Evolutionary conservation across 1,140 invertebrate genomes (phyloP), one percentile per base, ranked within the genome.

Genomic region (Hylaeus volcanicus): DNA sequence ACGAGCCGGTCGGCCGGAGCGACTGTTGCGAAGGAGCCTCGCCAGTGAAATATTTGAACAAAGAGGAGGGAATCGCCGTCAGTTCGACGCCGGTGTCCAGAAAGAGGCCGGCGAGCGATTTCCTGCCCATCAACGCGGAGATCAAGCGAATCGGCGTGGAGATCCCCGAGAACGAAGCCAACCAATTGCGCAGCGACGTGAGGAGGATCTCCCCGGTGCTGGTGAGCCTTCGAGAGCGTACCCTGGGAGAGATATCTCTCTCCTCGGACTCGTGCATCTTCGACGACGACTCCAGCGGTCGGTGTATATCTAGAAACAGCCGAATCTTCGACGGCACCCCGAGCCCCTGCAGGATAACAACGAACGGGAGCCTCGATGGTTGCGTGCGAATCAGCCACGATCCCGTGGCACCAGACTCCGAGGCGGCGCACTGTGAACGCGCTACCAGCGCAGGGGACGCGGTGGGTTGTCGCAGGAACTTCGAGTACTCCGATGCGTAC

Each of bases 241-340:
- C 93, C 0, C 77, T 93, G 0, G 92, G 91, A 45, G 93, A 93
- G 55, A 92, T 93, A 15, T 93, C 91, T 0, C 75, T 93, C 5
- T 92, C 90, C 0, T 86, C 91, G 26, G 88, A 91, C 12, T 89
- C 86, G 11, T 85, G 88, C 5, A 55, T 81, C 12, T 82, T 87
- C 74, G 75, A 66, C 9, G 69, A 79, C 8, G 74, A 83, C 26
- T 26, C 26, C 26, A 26, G 26, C 3, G n/a, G n/a, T 5, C 83
- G 63, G 5, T 15, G 45, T 6, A 26, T 63, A 12, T 51, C 79
- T 41, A 71, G 58, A 2, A 72, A 58, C n/a, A 65, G 63, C 14
- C 61, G 56, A 5, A 11, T 45, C 1, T 5, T 70, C n/a, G 65
- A 72, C 2, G 56, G 53, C 14, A 39, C 64, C 12, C 56, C 15